Evolutionary conservation across 2,113 vertebrate species (phyloP).

Genomic region (Tenebrosternarchus preto): DNA sequence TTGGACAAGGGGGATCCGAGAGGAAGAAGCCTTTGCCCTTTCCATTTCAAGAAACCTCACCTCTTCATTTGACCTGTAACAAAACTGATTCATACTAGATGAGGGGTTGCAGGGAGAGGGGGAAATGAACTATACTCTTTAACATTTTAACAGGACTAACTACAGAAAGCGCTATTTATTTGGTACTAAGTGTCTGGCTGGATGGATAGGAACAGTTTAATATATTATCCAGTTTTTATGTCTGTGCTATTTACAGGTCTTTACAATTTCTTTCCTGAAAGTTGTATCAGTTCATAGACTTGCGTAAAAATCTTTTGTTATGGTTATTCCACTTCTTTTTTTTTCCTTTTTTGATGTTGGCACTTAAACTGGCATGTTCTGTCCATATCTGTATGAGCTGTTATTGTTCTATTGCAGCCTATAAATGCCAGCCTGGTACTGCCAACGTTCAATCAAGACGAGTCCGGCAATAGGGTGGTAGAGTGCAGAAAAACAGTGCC

Average conservation of each 20-base stretch:
- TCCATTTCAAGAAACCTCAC: conserved; percentile 72
- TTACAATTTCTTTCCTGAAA: conserved; percentile 99
- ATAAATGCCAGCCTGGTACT: conserved; percentile 84
- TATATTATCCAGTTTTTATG: conserved; percentile 99
- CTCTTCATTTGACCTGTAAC: conserved; percentile 71
- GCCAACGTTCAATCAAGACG: conserved; percentile 88
- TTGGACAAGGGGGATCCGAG: conserved; percentile 52
- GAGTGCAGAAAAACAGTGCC: conserved; percentile 98
- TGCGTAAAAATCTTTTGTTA: conserved; percentile 75
- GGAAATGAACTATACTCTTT: conserved; percentile 75
- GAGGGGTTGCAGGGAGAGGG: conserved; percentile 53
- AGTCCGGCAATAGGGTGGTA: conserved; percentile 92
- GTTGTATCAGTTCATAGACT: conserved; percentile 98
- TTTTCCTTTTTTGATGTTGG: conserved; percentile 80
- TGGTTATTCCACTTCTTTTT: conserved; percentile 39
- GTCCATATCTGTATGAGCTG: conserved; percentile 88
- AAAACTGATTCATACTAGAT: conserved; percentile 74
- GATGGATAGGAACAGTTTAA: conserved; percentile 87
- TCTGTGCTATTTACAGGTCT: conserved; percentile 99
- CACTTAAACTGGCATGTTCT: conserved; percentile 89
- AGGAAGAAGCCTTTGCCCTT: conserved; percentile 20
- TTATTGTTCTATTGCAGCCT: conserved; percentile 89
- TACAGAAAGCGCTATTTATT: conserved; percentile 87
- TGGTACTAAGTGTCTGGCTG: conserved; percentile 89
- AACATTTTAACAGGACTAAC: conserved; percentile 83